Percentiles rank a stretch among this genome's conserved stretches.
Evolutionary conservation across 2,888 invertebrate species (phyloP).

Genomic region (Punctoribates punctum): DNA sequence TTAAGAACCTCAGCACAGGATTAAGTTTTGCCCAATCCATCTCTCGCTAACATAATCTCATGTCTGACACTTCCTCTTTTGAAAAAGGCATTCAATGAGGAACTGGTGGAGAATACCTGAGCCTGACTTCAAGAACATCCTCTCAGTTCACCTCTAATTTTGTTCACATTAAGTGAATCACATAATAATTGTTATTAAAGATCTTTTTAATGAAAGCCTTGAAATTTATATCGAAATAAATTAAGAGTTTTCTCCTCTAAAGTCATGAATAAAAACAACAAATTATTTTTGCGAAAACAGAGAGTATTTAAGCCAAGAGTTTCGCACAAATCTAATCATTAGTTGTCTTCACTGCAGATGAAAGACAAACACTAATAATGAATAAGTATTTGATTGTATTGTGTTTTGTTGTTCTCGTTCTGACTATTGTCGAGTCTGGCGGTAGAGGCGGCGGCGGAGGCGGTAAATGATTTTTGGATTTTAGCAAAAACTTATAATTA

Average conservation of each 20-base stretch:
- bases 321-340: background rate
- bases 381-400: conserved; percentile 16
- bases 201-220: conserved; percentile 17
- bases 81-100: background rate
- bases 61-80: background rate
- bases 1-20: too few species aligned
- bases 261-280: background rate
- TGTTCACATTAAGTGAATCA: conserved; percentile 1
- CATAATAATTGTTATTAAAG: conserved; percentile 9
- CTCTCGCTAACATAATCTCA: background rate
- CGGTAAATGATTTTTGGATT: background rate
- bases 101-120: background rate
- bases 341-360: background rate
- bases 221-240: conserved; percentile 28
- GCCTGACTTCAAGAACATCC: conserved; percentile 22
- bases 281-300: background rate
- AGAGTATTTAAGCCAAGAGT: background rate
- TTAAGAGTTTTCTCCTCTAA: background rate
- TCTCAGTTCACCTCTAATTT: background rate
- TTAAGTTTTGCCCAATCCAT: too few species aligned
- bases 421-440: background rate
- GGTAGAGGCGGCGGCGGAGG: background rate
- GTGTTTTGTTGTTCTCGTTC: background rate
- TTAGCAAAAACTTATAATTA: background rate
- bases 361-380: background rate